These are phyloP conservation scores for Erebia aethiops DNA, from an alignment of 2,888 invertebrate species.

Conservation along the genomic window DNA sequence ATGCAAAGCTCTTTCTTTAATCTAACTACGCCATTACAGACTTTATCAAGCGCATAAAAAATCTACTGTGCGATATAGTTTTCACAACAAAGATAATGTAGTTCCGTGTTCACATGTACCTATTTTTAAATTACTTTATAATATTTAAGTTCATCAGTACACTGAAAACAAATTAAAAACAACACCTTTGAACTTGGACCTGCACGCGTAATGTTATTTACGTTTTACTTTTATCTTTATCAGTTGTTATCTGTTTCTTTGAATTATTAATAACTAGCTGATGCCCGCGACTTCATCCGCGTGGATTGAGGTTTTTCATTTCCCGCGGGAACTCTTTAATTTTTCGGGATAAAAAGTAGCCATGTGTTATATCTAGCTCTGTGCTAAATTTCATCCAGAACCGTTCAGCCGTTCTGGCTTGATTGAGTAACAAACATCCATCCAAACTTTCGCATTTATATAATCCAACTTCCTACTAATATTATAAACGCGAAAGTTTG, in stretches of 20 bases:
- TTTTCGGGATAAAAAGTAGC: too few species aligned
- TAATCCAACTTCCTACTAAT: too few species aligned
- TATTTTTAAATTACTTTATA: not conserved
- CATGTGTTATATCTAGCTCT: too few species aligned
- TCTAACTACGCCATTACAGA: not conserved
- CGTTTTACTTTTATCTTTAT: not conserved
- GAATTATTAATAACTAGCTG: not conserved
- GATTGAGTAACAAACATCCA: too few species aligned
- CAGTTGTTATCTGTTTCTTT: not conserved
- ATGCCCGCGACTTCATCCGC: not conserved
- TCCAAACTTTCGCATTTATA: too few species aligned
- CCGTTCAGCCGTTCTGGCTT: too few species aligned
- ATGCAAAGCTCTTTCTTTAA: not conserved
- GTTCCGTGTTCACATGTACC: slow-evolving; percentile 33
- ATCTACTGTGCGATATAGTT: slow-evolving; percentile 8
- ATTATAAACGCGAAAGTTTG: too few species aligned
- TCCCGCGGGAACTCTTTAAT: too few species aligned
- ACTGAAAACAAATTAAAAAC: not conserved
- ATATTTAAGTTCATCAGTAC: not conserved
- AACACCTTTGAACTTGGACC: not conserved
- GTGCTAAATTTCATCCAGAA: too few species aligned
- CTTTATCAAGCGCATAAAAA: slow-evolving; percentile 2
- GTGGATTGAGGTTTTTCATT: too few species aligned
- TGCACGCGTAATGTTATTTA: not conserved
- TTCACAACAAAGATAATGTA: slow-evolving; percentile 36